Base-by-base conservation (phyloP, 2,113 vertebrate species). In the Heterotis niloticus region DNA sequence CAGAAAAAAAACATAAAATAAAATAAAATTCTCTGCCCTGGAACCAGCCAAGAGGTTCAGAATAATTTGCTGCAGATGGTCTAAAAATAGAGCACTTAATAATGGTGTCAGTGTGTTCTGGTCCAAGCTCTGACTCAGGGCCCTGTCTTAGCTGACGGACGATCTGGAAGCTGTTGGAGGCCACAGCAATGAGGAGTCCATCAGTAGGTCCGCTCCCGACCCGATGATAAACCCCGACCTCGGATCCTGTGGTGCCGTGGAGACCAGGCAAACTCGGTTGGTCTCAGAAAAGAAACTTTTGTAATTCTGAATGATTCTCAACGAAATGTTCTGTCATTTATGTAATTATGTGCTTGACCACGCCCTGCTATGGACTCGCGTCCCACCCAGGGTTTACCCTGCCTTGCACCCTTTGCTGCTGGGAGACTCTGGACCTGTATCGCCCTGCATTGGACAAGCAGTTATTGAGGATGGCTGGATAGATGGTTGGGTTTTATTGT, bases 1-100 rank as follows among this genome's bases (percentile, higher is more conserved):
- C 7, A 2, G 7, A 85, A 83, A 84, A 86, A 83, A 86, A n/a
- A n/a, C n/a, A 83, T 82, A 83, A 0, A 17, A 7, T 44, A 44
- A 81, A 51, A 12, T 34, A 44, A 71, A 60, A 73, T 51, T 51
- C 20, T 52, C 5, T 51, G 52, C 69, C 52, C 44, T 56, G 76
- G 81, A 84, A 78, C 59, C 81, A 60, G 87, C 83, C 78, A 75
- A 86, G 84, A 87, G 80, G 80, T 79, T 81, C 34, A 80, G 76
- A 81, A 51, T 86, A 82, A 87, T 91, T 79, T 77, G 75, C 76
- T 82, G 74, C 86, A 89, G 85, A 91, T 91, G 87, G 87, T 85
- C 76, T 82, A 62, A 75, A 64, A 29, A 80, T 78, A 78, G 80
- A 0, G 2, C 71, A 78, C 68, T 81, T 60, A 66, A 79, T 78